Conservation (phyloP, 2,797 vertebrate species). For the Chromobotia macracanthus region DNA sequence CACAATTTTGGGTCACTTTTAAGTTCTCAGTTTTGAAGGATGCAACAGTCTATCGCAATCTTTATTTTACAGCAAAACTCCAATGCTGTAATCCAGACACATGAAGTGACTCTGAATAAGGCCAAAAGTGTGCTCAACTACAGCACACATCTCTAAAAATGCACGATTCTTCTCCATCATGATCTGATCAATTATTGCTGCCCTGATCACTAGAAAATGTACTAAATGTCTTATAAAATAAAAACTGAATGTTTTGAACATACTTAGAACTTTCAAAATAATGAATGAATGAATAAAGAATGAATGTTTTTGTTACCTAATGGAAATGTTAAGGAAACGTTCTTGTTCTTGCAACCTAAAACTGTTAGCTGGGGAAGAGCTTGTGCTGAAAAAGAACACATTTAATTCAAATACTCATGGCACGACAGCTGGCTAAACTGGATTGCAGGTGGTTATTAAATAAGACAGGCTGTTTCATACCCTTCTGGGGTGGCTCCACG, state of each 20-base stretch:
- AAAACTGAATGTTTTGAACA: too few species aligned
- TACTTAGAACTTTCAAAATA: too few species aligned
- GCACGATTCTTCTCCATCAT: not conserved
- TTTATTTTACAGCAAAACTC: not conserved
- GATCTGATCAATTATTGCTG: not conserved
- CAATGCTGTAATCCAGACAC: not conserved
- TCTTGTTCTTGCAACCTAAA: too few species aligned
- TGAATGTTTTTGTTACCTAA: too few species aligned
- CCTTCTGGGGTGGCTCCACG: slow-evolving; percentile 77
- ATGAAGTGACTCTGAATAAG: not conserved
- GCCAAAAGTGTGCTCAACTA: not conserved
- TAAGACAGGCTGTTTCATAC: slow-evolving; percentile 66
- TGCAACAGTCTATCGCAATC: not conserved
- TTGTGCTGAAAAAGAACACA: not conserved
- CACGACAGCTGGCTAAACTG: not conserved
- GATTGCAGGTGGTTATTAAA: not conserved
- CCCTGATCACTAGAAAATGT: not conserved
- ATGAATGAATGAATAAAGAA: too few species aligned
- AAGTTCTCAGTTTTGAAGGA: not conserved
- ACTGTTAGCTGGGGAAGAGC: too few species aligned
- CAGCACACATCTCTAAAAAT: not conserved
- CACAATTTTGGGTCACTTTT: not conserved
- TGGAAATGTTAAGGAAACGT: too few species aligned
- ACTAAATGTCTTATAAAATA: not conserved
- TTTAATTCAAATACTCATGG: not conserved